Percentiles rank a stretch among this genome's conserved stretches.
These are phyloP conservation scores for Hedychridium roseum DNA, from an alignment of 2,888 invertebrate genomes.

Conservation along the genomic window DNA sequence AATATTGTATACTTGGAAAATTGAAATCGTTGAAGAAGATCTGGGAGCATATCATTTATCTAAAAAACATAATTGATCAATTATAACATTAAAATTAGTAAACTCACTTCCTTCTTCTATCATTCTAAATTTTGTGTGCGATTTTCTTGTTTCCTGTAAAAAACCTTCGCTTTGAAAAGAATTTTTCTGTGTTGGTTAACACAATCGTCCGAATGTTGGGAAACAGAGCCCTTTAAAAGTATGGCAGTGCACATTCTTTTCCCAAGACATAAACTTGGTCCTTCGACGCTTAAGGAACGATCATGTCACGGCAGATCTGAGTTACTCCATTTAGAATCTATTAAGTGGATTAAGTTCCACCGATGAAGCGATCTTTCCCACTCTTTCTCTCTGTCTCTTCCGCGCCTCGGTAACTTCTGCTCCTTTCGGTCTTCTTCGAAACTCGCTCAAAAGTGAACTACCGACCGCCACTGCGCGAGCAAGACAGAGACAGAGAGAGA, in stretches of 20 bases:
- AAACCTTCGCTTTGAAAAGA: no score
- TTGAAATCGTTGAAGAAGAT: background rate
- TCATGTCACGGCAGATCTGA: slow-evolving; percentile 38
- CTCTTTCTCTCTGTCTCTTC: slow-evolving; percentile 26
- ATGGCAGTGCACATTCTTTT: no score
- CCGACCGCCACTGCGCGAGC: no score
- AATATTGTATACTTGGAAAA: no score
- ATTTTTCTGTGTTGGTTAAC: no score
- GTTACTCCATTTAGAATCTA: slow-evolving; percentile 54
- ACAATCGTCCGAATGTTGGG: no score
- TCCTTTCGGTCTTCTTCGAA: slow-evolving; percentile 36
- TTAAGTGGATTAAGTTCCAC: slow-evolving; percentile 56
- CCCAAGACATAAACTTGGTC: slow-evolving; percentile 32
- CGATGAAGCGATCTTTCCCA: slow-evolving; percentile 41
- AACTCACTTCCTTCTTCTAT: no score
- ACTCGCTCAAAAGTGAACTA: slow-evolving; percentile 28
- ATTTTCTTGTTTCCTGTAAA: no score
- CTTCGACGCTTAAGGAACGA: slow-evolving; percentile 33
- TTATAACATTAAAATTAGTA: no score
- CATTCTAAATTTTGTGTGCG: no score
- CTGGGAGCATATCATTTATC: background rate
- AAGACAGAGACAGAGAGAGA: slow-evolving; percentile 3
- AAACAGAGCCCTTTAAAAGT: no score
- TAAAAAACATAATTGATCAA: background rate
- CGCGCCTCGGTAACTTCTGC: slow-evolving; percentile 36